Evolutionary conservation across 1,140 invertebrate species (phyloP).

Genomic region (Ips typographus): DNA sequence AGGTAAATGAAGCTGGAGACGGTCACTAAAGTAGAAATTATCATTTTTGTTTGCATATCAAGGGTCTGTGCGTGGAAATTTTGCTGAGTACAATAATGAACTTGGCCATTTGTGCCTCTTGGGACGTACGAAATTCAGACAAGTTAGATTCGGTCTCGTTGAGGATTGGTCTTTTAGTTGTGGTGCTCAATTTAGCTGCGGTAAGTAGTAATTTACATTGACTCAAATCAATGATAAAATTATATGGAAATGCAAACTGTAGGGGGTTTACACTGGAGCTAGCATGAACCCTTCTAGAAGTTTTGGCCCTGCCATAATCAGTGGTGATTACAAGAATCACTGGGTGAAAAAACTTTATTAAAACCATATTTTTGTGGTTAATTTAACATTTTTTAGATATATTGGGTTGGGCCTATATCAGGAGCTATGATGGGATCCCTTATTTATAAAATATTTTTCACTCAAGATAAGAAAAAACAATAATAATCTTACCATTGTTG

Average conservation of each 20-base stretch:
- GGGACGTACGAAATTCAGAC: conserved; percentile 53
- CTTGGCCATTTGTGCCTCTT: conserved; percentile 54
- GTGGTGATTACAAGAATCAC: conserved; percentile 63
- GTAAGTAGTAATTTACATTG: conserved; percentile 41
- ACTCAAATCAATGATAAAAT: background rate
- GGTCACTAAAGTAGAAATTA: background rate
- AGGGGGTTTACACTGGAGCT: conserved; percentile 71
- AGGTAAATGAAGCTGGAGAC: conserved; percentile 31
- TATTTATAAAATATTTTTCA: conserved; percentile 1
- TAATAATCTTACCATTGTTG: conserved; percentile 41
- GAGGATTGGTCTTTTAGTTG: conserved; percentile 53
- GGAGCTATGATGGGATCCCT: conserved; percentile 31
- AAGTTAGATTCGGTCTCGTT: conserved; percentile 55
- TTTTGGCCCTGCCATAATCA: conserved; percentile 73
- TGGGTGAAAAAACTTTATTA: conserved; percentile 61
- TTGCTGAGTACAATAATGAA: conserved; percentile 51
- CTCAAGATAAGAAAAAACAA: conserved; percentile 5
- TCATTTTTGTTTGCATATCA: conserved; percentile 33
- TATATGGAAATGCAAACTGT: conserved; percentile 23
- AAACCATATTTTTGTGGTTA: background rate
- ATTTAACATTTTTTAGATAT: conserved; percentile 32
- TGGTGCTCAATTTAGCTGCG: conserved; percentile 51
- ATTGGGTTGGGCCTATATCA: conserved; percentile 31
- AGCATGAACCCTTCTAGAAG: conserved; percentile 80
- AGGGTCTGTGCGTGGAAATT: conserved; percentile 52